These are phyloP conservation scores for Apis cerana DNA, from an alignment of 1,140 invertebrate genomes.

Conservation along the genomic window DNA sequence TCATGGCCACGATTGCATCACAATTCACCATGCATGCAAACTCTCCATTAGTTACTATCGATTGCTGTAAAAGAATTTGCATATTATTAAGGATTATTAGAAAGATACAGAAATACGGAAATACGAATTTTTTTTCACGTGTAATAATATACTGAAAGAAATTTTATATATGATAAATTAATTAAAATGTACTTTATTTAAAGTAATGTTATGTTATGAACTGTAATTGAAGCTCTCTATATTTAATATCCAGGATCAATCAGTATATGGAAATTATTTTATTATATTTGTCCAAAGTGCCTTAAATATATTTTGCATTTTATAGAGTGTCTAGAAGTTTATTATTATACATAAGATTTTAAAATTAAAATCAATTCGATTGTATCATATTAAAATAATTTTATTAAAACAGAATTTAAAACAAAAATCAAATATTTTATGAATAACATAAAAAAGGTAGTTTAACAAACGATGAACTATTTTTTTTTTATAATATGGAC, in stretches of 20 bases:
- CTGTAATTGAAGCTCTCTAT: neutral
- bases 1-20: neutral
- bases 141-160: too few relatives aligned
- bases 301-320: constrained; percentile 7
- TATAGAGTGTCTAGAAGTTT: neutral
- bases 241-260: neutral
- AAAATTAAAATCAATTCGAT: neutral
- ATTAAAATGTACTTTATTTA: neutral
- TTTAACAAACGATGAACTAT: too few relatives aligned
- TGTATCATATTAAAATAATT: neutral
- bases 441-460: too few relatives aligned
- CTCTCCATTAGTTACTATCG: neutral
- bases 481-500: too few relatives aligned
- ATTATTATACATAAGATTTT: neutral
- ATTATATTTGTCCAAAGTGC: neutral
- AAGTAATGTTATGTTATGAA: neutral
- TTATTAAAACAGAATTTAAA: too few relatives aligned
- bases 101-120: too few relatives aligned
- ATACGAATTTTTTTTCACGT: too few relatives aligned
- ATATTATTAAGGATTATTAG: neutral
- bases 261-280: neutral
- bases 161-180: too few relatives aligned
- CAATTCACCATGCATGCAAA: neutral
- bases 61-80: neutral
- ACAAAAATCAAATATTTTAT: too few relatives aligned